These are phyloP conservation scores for Nerophis ophidion DNA, from an alignment of 2,113 vertebrate species.

Conservation along the genomic window DNA sequence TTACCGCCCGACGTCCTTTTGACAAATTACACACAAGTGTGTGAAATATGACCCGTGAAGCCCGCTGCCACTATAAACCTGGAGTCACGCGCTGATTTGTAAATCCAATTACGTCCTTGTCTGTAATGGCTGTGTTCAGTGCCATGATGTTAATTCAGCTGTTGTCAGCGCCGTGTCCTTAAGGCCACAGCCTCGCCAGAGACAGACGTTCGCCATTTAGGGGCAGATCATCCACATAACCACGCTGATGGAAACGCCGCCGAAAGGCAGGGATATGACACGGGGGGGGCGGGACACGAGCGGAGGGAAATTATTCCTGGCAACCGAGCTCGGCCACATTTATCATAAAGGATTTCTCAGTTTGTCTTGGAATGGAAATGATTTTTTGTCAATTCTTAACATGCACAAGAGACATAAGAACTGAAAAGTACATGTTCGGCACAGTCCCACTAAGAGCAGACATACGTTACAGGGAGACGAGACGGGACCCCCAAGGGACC, in stretches of 20 bases:
- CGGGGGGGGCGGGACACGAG: neutral
- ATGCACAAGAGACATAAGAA: no score
- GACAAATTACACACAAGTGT: conserved; percentile 53
- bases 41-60: conserved; percentile 71
- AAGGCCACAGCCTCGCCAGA: conserved; percentile 32
- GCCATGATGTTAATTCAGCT: conserved; percentile 68
- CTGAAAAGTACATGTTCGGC: no score
- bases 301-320: conserved; percentile 1
- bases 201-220: conserved; percentile 21
- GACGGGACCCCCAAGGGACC: no score
- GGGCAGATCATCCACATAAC: conserved; percentile 28
- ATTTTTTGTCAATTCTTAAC: no score
- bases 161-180: conserved; percentile 61
- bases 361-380: no score
- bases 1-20: conserved; percentile 37
- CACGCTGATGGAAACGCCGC: conserved; percentile 6
- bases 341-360: no score
- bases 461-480: no score
- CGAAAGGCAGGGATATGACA: neutral
- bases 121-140: conserved; percentile 72
- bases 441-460: no score
- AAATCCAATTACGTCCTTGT: conserved; percentile 71
- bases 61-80: conserved; percentile 62
- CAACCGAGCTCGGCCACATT: neutral
- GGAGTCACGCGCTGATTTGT: conserved; percentile 71